Evolutionary conservation across 2,888 invertebrate species (phyloP).

Genomic region (Emmelina monodactyla): DNA sequence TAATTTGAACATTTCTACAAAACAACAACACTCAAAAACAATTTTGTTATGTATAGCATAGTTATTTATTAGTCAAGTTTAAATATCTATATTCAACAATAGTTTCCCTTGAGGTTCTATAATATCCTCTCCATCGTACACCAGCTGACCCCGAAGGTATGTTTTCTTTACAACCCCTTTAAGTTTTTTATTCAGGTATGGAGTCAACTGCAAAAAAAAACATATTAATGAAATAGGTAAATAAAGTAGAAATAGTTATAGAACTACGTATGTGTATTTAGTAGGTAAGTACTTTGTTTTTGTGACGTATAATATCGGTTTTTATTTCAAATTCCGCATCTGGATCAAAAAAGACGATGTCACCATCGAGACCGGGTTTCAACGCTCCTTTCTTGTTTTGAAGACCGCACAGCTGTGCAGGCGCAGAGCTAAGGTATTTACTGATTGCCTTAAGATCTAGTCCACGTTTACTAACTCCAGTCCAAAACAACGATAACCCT

Average conservation of each 20-base stretch:
- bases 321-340: constrained; percentile 66
- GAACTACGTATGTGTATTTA: background rate
- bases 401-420: constrained; percentile 70
- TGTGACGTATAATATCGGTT: constrained; percentile 68
- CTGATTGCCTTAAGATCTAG: constrained; percentile 62
- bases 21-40: background rate
- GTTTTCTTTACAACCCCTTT: constrained; percentile 71
- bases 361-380: constrained; percentile 71
- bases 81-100: constrained; percentile 29
- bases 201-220: constrained; percentile 62
- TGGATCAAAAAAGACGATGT: constrained; percentile 76
- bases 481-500: constrained; percentile 76
- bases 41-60: background rate
- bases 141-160: constrained; percentile 69
- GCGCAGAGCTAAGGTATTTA: constrained; percentile 66
- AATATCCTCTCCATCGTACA: constrained; percentile 54
- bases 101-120: constrained; percentile 51
- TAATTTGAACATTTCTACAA: too few relatives aligned
- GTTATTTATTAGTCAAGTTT: background rate
- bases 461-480: constrained; percentile 61
- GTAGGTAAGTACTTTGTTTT: constrained; percentile 71
- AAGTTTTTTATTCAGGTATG: constrained; percentile 68
- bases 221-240: constrained; percentile 1
- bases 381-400: constrained; percentile 69
- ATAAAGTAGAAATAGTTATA: background rate